Base-by-base conservation (phyloP, 1,140 invertebrate species). In the Dryas iulia region DNA sequence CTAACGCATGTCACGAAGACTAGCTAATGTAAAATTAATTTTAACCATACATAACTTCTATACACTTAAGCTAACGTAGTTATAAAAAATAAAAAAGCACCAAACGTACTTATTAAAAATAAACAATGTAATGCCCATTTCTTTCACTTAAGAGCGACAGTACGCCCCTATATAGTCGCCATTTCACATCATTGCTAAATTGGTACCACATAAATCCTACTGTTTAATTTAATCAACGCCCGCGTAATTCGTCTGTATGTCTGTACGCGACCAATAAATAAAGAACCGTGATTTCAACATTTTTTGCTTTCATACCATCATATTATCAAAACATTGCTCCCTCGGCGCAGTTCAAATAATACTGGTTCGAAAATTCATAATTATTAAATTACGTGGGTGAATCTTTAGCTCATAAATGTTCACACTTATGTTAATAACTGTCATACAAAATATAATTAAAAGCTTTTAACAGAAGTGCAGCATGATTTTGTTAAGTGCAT, bases 171-270 rank as follows among this genome's bases (percentile, higher is more conserved):
- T 87, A 72, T 72, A 67, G 66, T 79, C 73, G 77, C 79, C 82
- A 84, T 79, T 88, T 82, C 82, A 82, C 75, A 82, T 82, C 78
- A 86, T 85, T 86, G 86, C 85, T 88, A 87, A 86, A 89, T 86
- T 90, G 87, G 81, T 73, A 74, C 60, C 63, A 84, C 87, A 89
- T 90, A 90, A 89, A 87, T 90, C 77, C 67, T 82, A 76, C 79
- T 80, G 71, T 87, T 86, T 89, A 90, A 89, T 90, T 89, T 83
- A 87, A 90, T 90, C 86, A 90, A 84, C 85, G 79, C 81, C 77
- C 74, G 75, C 66, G 78, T 83, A 78, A 80, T 80, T 81, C 79
- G 74, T 82, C 77, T 81, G 74, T 81, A 66, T 78, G 70, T 78
- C 66, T 71, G 57, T 56, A 74, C 71, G 62, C 30, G 61, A 77